Evolutionary conservation across 2,797 vertebrate species (phyloP).

Genomic region (Coranthus polyacanthus): DNA sequence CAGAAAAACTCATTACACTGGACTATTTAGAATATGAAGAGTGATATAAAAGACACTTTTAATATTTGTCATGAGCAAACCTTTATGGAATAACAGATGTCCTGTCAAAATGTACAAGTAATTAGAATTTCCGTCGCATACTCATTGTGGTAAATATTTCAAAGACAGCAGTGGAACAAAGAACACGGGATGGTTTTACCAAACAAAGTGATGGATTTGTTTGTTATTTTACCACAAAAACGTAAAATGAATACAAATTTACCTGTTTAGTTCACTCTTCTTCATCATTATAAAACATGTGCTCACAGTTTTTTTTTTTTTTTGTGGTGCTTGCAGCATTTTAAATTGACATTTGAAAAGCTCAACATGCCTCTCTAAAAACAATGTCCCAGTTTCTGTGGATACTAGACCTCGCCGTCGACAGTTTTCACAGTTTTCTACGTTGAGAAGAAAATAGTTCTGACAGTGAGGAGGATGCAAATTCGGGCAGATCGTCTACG

Average conservation of each 20-base stretch:
- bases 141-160: conserved; percentile 47
- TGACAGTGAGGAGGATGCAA: conserved; percentile 38
- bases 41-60: conserved; percentile 61
- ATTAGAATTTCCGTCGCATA: conserved; percentile 50
- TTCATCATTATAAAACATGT: no score
- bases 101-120: conserved; percentile 64
- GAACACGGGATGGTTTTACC: conserved; percentile 13
- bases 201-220: neutral
- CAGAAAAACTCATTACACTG: conserved; percentile 70
- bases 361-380: neutral
- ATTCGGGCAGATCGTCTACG: conserved; percentile 41
- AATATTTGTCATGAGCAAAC: conserved; percentile 59
- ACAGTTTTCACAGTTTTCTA: neutral
- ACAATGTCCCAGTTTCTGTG: conserved; percentile 18
- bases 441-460: conserved; percentile 16
- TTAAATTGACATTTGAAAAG: conserved; percentile 15
- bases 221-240: conserved; percentile 15
- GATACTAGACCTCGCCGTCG: conserved; percentile 8
- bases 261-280: no score
- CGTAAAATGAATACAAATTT: neutral
- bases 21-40: conserved; percentile 62
- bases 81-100: conserved; percentile 65
- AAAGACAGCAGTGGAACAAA: conserved; percentile 11
- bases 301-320: no score
- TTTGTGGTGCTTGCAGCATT: neutral